Base-by-base conservation (phyloP, 2,888 invertebrate genomes). In the Tenthredo amoena region DNA sequence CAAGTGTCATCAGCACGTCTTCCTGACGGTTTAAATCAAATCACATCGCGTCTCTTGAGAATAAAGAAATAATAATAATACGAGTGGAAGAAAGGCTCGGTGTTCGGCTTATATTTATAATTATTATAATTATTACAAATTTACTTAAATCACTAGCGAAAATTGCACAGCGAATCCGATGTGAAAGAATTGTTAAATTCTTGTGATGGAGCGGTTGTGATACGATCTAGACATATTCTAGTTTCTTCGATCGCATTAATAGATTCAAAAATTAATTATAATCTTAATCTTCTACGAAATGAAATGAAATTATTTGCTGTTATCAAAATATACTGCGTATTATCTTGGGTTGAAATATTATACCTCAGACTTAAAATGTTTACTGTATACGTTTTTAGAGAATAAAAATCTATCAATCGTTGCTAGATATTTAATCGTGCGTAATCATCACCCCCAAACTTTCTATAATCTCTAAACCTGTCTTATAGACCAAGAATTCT, bases 1-100 rank as follows among this genome's bases (percentile, higher is more conserved):
- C 96, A 0, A 95, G 96, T 90, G 92, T 96, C 9, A 94, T 95
- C 40, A 96, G 96, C 88, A 96, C 95, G 91, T 96, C 96, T 0
- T 96, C 92, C 7, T 93, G 87, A 92, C 85, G 21, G 12, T 21
- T 62, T 62, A 43, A 4, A 62, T 81, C n/a, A 65, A 40, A 31
- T 6, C 26, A 37, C 55, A 21, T 62, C 10, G 10, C 21, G 7
- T 34, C 10, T 7, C 26, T 7, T 74, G 0, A 26, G 21, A 21
- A 77, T 77, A 50, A 5, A 77, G 34, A 77, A 34, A 47, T 12
- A n/a, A 43, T 72, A 37, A 37, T 43, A 12, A 12, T 47, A 12
- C 43, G n/a, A 43, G 18, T 43, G 26, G 40, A n/a, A 43, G 6
- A 9, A 12, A 74, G 6, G 47, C 26, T 21, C 43, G n/a, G 40